These are phyloP conservation scores for Eledona agricola DNA, from an alignment of 2,888 invertebrate species.

Conservation along the genomic window DNA sequence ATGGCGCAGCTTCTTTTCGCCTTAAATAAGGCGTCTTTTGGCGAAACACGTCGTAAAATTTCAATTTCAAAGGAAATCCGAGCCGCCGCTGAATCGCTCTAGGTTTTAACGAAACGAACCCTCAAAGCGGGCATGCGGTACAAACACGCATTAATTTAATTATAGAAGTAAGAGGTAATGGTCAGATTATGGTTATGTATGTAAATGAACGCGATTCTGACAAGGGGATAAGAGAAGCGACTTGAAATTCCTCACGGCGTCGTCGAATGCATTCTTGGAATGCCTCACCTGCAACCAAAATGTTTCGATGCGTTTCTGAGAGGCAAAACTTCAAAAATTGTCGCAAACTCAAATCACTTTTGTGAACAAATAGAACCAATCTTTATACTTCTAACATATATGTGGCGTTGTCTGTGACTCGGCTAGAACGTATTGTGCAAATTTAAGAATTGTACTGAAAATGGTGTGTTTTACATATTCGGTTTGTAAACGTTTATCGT, in stretches of 20 bases:
- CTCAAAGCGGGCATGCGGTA: slow-evolving; percentile 23
- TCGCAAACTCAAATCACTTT: too few relatives aligned
- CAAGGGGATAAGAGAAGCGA: slow-evolving; percentile 15
- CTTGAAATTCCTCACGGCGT: slow-evolving; percentile 21
- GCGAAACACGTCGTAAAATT: slow-evolving; percentile 14
- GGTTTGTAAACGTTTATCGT: too few relatives aligned
- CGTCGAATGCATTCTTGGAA: slow-evolving; percentile 12
- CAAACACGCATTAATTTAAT: slow-evolving; percentile 39
- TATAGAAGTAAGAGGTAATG: slow-evolving; percentile 38
- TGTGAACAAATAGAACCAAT: too few relatives aligned
- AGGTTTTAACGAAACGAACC: slow-evolving; percentile 4
- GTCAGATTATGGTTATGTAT: slow-evolving; percentile 39
- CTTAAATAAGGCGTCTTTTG: slow-evolving; percentile 7
- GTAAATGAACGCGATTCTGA: slow-evolving; percentile 30
- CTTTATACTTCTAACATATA: too few relatives aligned
- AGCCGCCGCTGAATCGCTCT: slow-evolving; percentile 5
- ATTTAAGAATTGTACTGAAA: too few relatives aligned
- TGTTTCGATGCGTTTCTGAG: slow-evolving; percentile 6
- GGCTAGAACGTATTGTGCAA: too few relatives aligned
- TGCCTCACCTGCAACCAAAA: slow-evolving; percentile 9
- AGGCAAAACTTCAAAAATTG: too few relatives aligned
- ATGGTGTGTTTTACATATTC: too few relatives aligned
- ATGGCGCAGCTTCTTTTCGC: not conserved
- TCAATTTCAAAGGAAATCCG: slow-evolving; percentile 20
- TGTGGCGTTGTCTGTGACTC: too few relatives aligned